Percentiles rank a stretch among this genome's conserved stretches.
Conservation (phyloP, 64 coral and sea anemone species). For the Stichodactyla helianthus region DNA sequence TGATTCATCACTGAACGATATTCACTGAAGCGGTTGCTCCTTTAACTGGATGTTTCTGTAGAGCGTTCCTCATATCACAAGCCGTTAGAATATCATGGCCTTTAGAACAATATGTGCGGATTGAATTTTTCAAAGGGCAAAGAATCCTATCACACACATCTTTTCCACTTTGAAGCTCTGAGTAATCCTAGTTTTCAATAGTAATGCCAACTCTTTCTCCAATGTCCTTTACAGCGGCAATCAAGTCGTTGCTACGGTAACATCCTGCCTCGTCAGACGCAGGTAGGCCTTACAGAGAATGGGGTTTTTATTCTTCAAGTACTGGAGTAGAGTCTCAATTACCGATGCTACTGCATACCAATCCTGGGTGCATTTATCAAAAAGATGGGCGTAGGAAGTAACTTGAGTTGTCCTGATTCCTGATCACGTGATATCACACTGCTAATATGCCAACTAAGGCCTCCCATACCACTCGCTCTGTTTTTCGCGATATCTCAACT, state of each 20-base stretch:
- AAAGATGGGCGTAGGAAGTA: neutral
- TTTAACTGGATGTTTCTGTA: conserved; percentile 28
- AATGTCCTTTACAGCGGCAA: too few species aligned
- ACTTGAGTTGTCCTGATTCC: neutral
- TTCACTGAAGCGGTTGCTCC: neutral
- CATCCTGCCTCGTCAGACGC: conserved; percentile 13
- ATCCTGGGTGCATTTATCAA: neutral
- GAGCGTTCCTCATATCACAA: conserved; percentile 29
- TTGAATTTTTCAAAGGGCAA: conserved; percentile 30
- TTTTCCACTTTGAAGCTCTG: conserved; percentile 42
- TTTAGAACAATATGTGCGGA: conserved; percentile 27
- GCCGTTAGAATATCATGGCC: neutral
- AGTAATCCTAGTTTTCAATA: conserved; percentile 26
- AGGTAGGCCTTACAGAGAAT: neutral
- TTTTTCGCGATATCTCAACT: neutral
- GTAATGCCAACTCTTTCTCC: neutral
- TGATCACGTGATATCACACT: neutral
- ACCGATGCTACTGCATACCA: conserved; percentile 20
- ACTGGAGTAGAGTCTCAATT: conserved; percentile 12
- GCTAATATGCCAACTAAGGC: neutral
- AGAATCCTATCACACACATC: conserved; percentile 61
- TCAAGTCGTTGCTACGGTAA: too few species aligned
- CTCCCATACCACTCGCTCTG: neutral
- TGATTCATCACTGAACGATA: too few species aligned
- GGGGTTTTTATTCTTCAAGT: neutral